Evolutionary conservation across 2,113 vertebrate species (phyloP).

Genomic region (Sminthopsis crassicaudata): DNA sequence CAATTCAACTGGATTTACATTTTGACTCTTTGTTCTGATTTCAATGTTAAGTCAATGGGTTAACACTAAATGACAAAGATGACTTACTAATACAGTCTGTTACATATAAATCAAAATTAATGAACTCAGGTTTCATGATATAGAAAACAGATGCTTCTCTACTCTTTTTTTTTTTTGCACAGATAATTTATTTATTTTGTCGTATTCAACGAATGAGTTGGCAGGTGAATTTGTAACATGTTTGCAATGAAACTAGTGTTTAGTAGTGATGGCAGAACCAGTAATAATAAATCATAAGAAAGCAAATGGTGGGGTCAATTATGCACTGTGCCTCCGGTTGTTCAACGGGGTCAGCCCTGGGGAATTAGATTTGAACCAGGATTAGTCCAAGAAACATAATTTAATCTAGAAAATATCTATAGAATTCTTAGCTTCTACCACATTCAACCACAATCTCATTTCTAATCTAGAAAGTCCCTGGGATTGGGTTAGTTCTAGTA

Average conservation of each 20-base stretch:
- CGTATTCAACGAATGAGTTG: conserved; percentile 72
- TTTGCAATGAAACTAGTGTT: conserved; percentile 62
- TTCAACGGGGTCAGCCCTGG: conserved; percentile 52
- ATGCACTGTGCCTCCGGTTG: conserved; percentile 51
- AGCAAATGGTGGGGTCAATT: conserved; percentile 60
- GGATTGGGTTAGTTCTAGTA: conserved; percentile 22
- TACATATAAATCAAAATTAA: conserved; percentile 76
- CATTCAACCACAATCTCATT: conserved; percentile 57
- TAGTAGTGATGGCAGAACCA: conserved; percentile 53
- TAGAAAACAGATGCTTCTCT: conserved; percentile 78
- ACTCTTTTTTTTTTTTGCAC: conserved; percentile 56
- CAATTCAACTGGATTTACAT: conserved; percentile 64
- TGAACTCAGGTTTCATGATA: conserved; percentile 69
- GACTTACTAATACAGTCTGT: conserved; percentile 64
- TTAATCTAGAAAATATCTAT: conserved; percentile 50
- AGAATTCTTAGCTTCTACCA: no score
- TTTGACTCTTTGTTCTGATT: conserved; percentile 73
- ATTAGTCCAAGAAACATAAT: conserved; percentile 52
- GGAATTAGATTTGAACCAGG: conserved; percentile 61
- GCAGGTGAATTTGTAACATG: conserved; percentile 67
- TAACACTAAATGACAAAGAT: conserved; percentile 78
- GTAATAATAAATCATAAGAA: conserved; percentile 67
- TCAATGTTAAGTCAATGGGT: conserved; percentile 73
- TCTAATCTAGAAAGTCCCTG: conserved; percentile 56
- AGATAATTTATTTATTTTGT: conserved; percentile 76